Percentiles rank a stretch among this genome's conserved stretches.
phyloP scores from a whole-genome alignment of 2,113 vertebrate genomes.

The Oophaga pumilio region DNA sequence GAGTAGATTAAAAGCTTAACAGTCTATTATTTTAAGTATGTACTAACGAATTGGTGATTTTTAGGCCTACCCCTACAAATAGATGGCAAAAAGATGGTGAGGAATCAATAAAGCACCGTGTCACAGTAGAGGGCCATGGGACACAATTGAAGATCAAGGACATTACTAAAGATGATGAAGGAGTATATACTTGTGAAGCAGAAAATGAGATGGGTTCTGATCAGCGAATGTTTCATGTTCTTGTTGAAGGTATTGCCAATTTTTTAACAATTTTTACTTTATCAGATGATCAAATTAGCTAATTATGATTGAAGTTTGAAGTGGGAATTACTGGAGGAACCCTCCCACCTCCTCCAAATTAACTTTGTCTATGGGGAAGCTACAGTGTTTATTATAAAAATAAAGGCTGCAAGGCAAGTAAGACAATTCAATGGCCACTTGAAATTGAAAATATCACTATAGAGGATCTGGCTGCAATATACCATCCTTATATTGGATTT shows the following conservation, averaged over 20 bases:
- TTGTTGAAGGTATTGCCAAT: constrained; percentile 80
- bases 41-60: not conserved
- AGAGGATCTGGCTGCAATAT: too few relatives aligned
- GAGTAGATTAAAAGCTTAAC: not conserved
- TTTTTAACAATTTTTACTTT: not conserved
- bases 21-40: not conserved
- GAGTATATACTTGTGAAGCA: constrained; percentile 86
- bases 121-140: constrained; percentile 75
- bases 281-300: not conserved
- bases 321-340: not conserved
- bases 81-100: constrained; percentile 81
- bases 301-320: not conserved
- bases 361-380: not conserved
- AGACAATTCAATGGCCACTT: not conserved
- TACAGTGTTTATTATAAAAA: not conserved
- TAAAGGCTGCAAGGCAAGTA: not conserved
- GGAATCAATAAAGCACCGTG: constrained; percentile 70
- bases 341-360: not conserved
- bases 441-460: too few relatives aligned
- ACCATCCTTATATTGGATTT: too few relatives aligned
- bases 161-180: constrained; percentile 77
- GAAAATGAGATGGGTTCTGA: constrained; percentile 77
- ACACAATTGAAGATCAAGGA: constrained; percentile 80
- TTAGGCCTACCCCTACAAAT: constrained; percentile 87
- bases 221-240: constrained; percentile 80